Evolutionary conservation across 37 sponge, comb jelly and placozoan species (phyloP).

Genomic region (Oscarella lobularis): DNA sequence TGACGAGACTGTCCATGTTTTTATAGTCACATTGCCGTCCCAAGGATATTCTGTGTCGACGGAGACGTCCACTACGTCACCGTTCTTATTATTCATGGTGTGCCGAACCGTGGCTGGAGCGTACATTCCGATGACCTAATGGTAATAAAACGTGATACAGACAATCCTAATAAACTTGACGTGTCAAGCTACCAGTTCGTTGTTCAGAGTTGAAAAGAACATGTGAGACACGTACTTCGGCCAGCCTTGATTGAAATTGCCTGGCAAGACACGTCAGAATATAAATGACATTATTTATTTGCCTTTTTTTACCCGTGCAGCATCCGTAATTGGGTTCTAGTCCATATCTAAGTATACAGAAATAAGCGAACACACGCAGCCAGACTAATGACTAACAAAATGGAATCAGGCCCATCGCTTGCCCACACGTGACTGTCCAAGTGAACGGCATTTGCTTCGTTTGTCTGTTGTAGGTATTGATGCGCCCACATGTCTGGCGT

Average conservation of each 20-base stretch:
- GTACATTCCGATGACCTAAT: no score
- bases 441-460: constrained; percentile 46
- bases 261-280: not conserved
- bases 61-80: no score
- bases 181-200: no score
- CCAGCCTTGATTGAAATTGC: constrained; percentile 77
- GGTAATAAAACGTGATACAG: no score
- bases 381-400: no score
- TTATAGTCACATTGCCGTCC: not conserved
- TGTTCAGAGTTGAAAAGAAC: constrained; percentile 17
- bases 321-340: constrained; percentile 74
- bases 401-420: constrained; percentile 54
- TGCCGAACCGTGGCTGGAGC: no score
- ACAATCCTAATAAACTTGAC: no score
- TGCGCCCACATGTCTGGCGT: constrained; percentile 78
- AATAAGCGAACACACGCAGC: not conserved
- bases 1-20: not conserved
- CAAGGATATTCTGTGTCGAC: not conserved
- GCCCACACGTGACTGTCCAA: constrained; percentile 39
- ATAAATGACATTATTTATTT: no score
- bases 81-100: no score
- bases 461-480: constrained; percentile 63
- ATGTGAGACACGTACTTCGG: constrained; percentile 47
- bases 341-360: constrained; percentile 24
- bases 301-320: no score